These are phyloP conservation scores for Drosophila funebris DNA, from an alignment of 1,140 invertebrate species.

Conservation along the genomic window DNA sequence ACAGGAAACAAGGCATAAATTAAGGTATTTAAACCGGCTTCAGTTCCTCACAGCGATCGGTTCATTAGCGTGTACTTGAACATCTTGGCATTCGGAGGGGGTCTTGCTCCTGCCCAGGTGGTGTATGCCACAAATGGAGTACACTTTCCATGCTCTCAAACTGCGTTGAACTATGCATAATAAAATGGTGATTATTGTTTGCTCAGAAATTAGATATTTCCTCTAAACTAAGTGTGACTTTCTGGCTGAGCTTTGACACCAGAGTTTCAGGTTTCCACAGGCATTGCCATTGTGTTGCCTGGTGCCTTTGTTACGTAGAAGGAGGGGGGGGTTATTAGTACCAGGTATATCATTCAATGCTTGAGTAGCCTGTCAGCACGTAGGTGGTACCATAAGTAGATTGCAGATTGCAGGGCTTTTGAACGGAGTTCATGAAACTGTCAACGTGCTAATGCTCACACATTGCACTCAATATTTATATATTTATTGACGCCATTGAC, in stretches of 20 bases:
- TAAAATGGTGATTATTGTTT: slow-evolving; percentile 47
- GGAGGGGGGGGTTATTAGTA: not conserved
- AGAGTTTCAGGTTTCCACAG: not conserved
- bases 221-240: slow-evolving; percentile 57
- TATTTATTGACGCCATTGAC: slow-evolving; percentile 21
- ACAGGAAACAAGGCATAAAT: slow-evolving; percentile 67
- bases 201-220: slow-evolving; percentile 41
- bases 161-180: slow-evolving; percentile 12
- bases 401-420: slow-evolving; percentile 14
- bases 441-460: slow-evolving; percentile 51
- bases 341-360: slow-evolving; percentile 2
- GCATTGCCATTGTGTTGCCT: not conserved
- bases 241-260: slow-evolving; percentile 59
- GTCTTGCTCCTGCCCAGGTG: not conserved
- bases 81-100: slow-evolving; percentile 4
- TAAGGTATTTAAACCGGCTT: slow-evolving; percentile 37
- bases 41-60: slow-evolving; percentile 17
- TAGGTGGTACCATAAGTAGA: slow-evolving; percentile 40
- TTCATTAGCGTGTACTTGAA: slow-evolving; percentile 59
- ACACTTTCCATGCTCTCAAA: not conserved
- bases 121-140: not conserved
- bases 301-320: slow-evolving; percentile 8
- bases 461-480: slow-evolving; percentile 30
- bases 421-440: slow-evolving; percentile 36
- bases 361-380: slow-evolving; percentile 51